phyloP scores from a whole-genome alignment of 1,140 invertebrate species.

The Drosophila bocki region DNA sequence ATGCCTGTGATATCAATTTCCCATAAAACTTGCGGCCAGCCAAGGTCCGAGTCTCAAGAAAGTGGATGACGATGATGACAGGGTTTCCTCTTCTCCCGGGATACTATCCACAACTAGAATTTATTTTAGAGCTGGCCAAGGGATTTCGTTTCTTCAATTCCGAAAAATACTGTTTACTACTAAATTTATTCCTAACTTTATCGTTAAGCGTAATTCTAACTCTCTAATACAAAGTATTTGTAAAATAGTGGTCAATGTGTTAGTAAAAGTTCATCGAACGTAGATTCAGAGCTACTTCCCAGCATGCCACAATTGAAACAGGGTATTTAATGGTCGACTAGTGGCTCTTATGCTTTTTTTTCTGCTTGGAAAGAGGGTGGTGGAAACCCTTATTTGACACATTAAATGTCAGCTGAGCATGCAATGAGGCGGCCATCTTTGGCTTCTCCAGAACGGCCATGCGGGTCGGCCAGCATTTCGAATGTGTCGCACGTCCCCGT shows the following conservation, averaged over 20 bases:
- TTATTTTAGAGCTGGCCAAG: not conserved
- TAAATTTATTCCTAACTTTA: no score
- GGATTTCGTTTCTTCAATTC: not conserved
- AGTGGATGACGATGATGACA: conserved; percentile 73
- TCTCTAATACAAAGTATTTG: not conserved
- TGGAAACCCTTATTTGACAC: conserved; percentile 79
- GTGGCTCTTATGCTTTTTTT: not conserved
- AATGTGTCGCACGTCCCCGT: conserved; percentile 73
- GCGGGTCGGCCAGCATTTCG: conserved; percentile 63
- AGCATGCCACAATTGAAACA: not conserved
- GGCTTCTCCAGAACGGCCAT: conserved; percentile 38
- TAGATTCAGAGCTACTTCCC: not conserved
- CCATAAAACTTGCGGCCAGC: conserved; percentile 71
- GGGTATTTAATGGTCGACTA: not conserved
- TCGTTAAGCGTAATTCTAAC: no score
- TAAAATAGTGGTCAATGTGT: not conserved
- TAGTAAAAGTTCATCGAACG: not conserved
- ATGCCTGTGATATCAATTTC: conserved; percentile 80
- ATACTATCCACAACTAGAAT: not conserved
- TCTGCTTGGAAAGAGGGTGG: conserved; percentile 11
- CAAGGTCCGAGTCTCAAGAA: conserved; percentile 49
- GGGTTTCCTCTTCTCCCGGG: not conserved
- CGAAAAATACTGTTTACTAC: not conserved
- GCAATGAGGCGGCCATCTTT: conserved; percentile 77
- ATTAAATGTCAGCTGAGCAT: conserved; percentile 80